Base-by-base conservation (phyloP, 23 tunicate species). In the Ciona savignyi region DNA sequence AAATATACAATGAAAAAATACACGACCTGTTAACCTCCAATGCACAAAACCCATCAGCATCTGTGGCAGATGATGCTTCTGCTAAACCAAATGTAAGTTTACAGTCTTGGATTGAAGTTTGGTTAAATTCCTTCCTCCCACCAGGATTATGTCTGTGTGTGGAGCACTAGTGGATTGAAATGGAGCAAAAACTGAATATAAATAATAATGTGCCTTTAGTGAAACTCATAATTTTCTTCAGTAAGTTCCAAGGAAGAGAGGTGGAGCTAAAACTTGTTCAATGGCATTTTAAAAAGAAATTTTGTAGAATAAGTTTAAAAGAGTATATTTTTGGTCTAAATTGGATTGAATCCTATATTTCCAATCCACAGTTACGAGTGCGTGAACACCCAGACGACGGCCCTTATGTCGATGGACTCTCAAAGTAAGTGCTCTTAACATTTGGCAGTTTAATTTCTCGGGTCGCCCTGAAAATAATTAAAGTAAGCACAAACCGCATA, bases 1-100 rank as follows among this genome's bases (percentile, higher is more conserved):
- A 88, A 77, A 88, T 88, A 9, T 88, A 88, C 83, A 88, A 88
- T 51, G 96, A 88, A 42, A 88, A 88, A 68, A 88, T 88, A 29
- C 87, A 81, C 65, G 96, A 88, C 28, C 66, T 88, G 63, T 73
- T 88, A 0, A 85, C 77, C 22, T 87, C 95, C 30, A 23, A 60
- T 6, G 56, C 56, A 6, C 9, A 42, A 9, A 6, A 9, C 56
- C 9, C 9, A 9, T 42, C 56, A 15, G 56, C 15, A 42, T 15
- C 56, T 6, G 56, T 6, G 9, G 56, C 56, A 15, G 56, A 42
- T 42, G 15, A 42, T 42, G 56, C 56, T 6, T 9, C 56, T 42
- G 56, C 56, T 42, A 42, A 42, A 42, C 56, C 56, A 42, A 42
- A 42, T 42, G 56, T 42, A 42, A 42, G 56, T 9, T n/a, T n/a